Evolutionary conservation across 2,113 vertebrate species (phyloP), one percentile per base, ranked within the genome.

Genomic region (Silurus asotus): DNA sequence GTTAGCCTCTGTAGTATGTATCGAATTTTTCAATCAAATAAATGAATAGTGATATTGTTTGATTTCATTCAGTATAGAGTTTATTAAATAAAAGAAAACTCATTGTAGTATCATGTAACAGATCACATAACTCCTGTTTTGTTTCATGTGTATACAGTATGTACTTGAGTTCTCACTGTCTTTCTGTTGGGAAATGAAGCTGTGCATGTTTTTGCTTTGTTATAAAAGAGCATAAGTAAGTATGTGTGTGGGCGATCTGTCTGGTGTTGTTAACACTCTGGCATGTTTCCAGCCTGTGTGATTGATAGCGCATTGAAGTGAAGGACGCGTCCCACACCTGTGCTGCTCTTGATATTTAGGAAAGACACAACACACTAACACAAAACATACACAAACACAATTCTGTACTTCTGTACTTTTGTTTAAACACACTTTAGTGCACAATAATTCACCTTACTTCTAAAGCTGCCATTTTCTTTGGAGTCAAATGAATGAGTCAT

Each of bases 231-330:
- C 64, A 45, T 67, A 62, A 49, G 84, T 72, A 53, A 45, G 45
- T 53, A 69, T 79, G 76, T 64, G 76, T 61, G 56, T 88, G 53
- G 61, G 64, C 48, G 37, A 81, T 51, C 37, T 8, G 56, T 86
- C 85, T 86, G 48, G 5, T 28, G 7, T 86, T 67, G 55, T 61
- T 56, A 81, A 67, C 64, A 70, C 19, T 6, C 17, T 88, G 87
- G 83, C 83, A 62, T 81, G 91, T 90, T 91, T 89, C 83, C 90
- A 93, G 92, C 90, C 89, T 92, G 90, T 92, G 90, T 93, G 90
- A 88, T 88, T 85, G 77, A 88, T 84, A 69, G 78, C 77, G 76
- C 61, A 58, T 72, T 88, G 64, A 75, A 81, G 77, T 88, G 87
- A 88, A 88, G 83, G 87, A 88, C 77, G n/a, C 17, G 67, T 81